Base-by-base conservation (phyloP, 2,113 vertebrate genomes). In the Syngnathoides biaculeatus region DNA sequence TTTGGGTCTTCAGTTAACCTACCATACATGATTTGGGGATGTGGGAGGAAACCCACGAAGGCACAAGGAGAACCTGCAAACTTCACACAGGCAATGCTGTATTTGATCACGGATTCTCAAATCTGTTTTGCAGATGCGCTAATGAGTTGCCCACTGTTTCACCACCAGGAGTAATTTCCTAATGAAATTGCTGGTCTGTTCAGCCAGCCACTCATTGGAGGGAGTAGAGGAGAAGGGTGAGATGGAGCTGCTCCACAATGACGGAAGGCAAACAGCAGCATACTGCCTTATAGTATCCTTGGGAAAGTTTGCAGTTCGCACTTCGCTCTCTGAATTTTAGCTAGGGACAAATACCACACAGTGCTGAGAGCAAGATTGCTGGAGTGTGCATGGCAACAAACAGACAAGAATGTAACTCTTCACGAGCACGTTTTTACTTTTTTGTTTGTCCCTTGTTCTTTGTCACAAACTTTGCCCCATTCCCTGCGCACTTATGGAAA, bases 291-390 rank as follows among this genome's bases (percentile, higher is more conserved):
- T 89, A 86, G 85, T 87, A 90, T 90, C 89, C 90, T 89, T 93
- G 91, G 90, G 92, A 93, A 93, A 92, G 90, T 92, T 91, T 92
- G 90, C 90, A 90, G 88, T 87, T 91, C 79, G 2, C 76, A 70
- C 83, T 83, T 79, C 81, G 79, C 82, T 91, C 88, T 85, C 85
- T 90, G 88, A 79, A 89, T 87, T 89, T 89, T 89, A 91, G 86
- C 86, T 92, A 88, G 89, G 90, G 89, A 93, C 85, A 91, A 91
- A 93, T 91, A 92, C 89, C 92, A 88, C 92, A 93, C 84, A 75
- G 87, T 87, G 83, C 83, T 87, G 90, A 91, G 90, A 92, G 89
- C 88, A 89, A 89, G 88, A 84, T 84, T 77, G 77, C 68, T 81
- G 79, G 75, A 84, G 83, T 82, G 85, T 77, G 84, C 82, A 81